Evolutionary conservation across 2,113 vertebrate genomes (phyloP).

Genomic region (Lagopus leucura): DNA sequence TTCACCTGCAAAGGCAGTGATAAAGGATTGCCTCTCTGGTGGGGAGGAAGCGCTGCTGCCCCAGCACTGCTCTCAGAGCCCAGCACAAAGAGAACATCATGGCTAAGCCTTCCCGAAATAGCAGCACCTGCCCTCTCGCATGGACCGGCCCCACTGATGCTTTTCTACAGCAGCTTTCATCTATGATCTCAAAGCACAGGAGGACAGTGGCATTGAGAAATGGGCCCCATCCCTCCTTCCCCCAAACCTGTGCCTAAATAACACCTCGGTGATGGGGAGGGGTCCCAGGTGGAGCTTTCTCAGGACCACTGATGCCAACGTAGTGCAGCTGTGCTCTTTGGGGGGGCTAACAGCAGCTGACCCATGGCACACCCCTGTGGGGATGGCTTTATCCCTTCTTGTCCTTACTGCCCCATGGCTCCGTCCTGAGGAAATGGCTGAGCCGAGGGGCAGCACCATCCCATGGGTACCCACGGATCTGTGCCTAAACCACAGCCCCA

Average conservation of each 20-base stretch:
- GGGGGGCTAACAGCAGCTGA: neutral
- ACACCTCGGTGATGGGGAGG: neutral
- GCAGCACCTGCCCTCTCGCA: neutral
- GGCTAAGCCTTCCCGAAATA: neutral
- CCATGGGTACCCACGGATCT: neutral
- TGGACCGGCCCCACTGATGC: neutral
- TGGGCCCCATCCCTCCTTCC: neutral
- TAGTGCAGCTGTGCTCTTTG: neutral
- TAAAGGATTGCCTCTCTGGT: neutral
- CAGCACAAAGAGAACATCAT: neutral
- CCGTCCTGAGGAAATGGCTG: neutral
- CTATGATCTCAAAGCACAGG: neutral
- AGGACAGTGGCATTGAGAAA: no score
- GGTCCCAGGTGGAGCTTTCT: neutral
- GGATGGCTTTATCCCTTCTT: neutral
- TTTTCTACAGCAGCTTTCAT: neutral
- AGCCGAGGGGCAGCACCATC: fast-evolving
- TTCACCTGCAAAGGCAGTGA: neutral
- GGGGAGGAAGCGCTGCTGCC: neutral
- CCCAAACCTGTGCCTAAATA: neutral
- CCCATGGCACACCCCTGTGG: fast-evolving
- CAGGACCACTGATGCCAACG: fast-evolving
- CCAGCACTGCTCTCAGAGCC: neutral
- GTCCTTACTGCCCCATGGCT: no score
- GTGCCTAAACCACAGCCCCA: fast-evolving